Conservation (phyloP, 2,888 invertebrate genomes). For the Keiferia lycopersicella region DNA sequence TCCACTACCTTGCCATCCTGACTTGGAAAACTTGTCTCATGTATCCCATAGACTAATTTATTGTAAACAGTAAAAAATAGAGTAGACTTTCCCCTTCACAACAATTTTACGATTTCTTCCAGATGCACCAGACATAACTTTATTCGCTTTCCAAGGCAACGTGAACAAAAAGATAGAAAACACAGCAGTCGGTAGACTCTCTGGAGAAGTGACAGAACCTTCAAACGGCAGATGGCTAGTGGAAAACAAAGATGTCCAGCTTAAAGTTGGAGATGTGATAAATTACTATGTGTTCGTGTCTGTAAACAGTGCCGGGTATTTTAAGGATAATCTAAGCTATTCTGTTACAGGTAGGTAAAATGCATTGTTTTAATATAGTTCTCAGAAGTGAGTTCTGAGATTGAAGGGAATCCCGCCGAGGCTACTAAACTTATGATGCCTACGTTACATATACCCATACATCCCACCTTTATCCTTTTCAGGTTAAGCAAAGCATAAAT, state of each 20-base stretch:
- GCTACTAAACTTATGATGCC: not conserved
- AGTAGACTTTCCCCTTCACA: no score
- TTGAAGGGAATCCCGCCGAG: not conserved
- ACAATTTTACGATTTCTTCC: constrained; percentile 32
- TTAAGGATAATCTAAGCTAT: constrained; percentile 63
- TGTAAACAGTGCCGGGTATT: constrained; percentile 67
- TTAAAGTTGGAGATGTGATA: constrained; percentile 80
- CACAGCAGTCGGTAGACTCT: constrained; percentile 76
- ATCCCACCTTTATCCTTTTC: no score
- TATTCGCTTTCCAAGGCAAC: constrained; percentile 85
- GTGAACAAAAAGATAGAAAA: constrained; percentile 76
- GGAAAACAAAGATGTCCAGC: constrained; percentile 60
- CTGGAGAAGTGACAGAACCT: constrained; percentile 67
- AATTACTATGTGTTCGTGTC: constrained; percentile 84
- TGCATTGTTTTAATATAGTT: no score
- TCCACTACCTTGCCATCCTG: no score
- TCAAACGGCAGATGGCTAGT: constrained; percentile 76
- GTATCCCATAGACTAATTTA: no score
- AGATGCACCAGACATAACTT: constrained; percentile 75
- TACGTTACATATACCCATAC: no score
- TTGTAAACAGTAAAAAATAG: no score
- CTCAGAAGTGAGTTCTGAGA: not conserved
- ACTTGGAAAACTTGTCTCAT: no score
- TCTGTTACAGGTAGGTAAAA: constrained; percentile 49
- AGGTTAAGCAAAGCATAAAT: no score